phyloP scores from a whole-genome alignment of 2,888 invertebrate species.

The Drosophila glabriapex region DNA sequence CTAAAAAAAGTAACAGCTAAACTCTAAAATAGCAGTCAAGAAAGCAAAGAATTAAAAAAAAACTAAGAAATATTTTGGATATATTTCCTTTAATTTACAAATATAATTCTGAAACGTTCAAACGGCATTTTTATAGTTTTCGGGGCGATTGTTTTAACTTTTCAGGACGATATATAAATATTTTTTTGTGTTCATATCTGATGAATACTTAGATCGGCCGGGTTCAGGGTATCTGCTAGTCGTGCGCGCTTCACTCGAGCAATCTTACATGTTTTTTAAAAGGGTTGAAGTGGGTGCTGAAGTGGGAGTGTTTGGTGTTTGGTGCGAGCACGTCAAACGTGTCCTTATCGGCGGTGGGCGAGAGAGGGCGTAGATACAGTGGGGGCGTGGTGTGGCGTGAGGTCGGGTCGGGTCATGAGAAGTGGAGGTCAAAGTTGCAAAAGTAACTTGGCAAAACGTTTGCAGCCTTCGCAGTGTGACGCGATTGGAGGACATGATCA shows the following conservation, averaged over 20 bases:
- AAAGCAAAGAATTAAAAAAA: background rate
- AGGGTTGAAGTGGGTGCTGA: background rate
- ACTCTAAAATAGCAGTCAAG: background rate
- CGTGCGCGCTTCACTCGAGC: background rate
- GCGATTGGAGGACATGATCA: background rate
- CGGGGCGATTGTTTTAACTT: background rate
- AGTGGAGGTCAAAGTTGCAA: slow-evolving; percentile 6
- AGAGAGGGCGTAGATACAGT: background rate
- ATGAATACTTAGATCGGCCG: background rate
- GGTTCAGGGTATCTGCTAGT: background rate
- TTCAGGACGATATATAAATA: background rate
- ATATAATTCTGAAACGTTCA: background rate
- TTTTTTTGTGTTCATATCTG: background rate
- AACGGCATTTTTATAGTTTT: background rate
- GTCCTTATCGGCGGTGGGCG: slow-evolving; percentile 52
- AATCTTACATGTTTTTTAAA: background rate
- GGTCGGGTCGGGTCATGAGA: background rate
- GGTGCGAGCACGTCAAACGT: slow-evolving; percentile 60
- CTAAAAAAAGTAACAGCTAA: too few species aligned
- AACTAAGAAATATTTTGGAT: background rate
- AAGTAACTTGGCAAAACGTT: slow-evolving; percentile 5
- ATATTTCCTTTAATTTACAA: background rate
- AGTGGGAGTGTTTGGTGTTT: slow-evolving; percentile 3
- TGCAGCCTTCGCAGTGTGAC: background rate
- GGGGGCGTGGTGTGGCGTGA: background rate